phyloP scores from a whole-genome alignment of 2,888 invertebrate genomes.

The Aleiodes leptofemur region DNA sequence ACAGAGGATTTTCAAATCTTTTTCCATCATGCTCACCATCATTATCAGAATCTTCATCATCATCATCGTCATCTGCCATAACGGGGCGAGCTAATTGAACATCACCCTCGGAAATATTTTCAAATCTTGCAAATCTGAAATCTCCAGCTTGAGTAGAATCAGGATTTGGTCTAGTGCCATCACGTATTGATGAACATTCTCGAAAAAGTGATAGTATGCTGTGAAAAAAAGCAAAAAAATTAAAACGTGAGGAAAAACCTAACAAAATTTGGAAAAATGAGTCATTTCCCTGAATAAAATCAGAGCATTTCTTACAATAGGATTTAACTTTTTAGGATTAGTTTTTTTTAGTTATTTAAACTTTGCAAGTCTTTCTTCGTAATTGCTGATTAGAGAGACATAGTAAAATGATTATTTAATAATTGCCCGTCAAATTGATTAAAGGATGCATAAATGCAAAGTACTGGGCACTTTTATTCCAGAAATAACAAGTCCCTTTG shows the following conservation, averaged over 20 bases:
- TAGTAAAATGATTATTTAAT: not conserved
- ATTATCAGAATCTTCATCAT: slow-evolving; percentile 7
- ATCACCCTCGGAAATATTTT: slow-evolving; percentile 69
- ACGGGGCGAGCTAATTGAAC: slow-evolving; percentile 61
- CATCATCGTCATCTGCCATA: not conserved
- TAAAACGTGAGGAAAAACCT: not conserved
- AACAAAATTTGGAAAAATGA: too few species aligned
- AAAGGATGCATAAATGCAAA: slow-evolving; percentile 3
- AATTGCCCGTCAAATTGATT: not conserved
- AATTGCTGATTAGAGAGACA: not conserved
- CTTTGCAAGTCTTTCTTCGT: too few species aligned
- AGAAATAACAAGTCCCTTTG: slow-evolving; percentile 32
- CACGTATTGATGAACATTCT: slow-evolving; percentile 59
- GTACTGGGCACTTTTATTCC: not conserved
- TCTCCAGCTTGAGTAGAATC: slow-evolving; percentile 54
- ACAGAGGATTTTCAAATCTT: slow-evolving; percentile 71
- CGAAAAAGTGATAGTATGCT: slow-evolving; percentile 60
- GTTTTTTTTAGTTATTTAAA: too few species aligned
- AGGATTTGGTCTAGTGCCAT: slow-evolving; percentile 48
- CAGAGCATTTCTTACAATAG: too few species aligned
- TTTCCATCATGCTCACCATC: slow-evolving; percentile 36
- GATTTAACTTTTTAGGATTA: too few species aligned
- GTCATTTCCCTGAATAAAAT: too few species aligned
- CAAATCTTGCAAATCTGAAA: slow-evolving; percentile 72
- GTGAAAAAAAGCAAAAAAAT: slow-evolving; percentile 36